phyloP scores from a whole-genome alignment of 1,140 invertebrate genomes.

The Drosophila takahashii region DNA sequence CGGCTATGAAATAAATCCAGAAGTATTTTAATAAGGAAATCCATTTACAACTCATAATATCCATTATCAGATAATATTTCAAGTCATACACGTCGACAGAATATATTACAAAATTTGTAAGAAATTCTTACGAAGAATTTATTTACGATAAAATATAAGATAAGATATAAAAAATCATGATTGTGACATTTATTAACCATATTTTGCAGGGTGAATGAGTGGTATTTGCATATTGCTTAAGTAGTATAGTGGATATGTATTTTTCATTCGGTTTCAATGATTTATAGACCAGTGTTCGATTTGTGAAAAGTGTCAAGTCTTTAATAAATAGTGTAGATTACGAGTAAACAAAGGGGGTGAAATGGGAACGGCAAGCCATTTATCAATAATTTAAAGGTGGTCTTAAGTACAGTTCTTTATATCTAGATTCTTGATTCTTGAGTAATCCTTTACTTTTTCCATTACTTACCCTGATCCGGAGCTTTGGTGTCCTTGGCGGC shows the following conservation, averaged over 20 bases:
- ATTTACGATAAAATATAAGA: not conserved
- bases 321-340: slow-evolving; percentile 28
- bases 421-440: not conserved
- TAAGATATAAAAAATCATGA: not conserved
- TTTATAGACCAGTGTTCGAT: slow-evolving; percentile 5
- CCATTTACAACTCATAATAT: no score
- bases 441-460: not conserved
- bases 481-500: not conserved
- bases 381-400: slow-evolving; percentile 8
- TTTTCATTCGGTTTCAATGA: not conserved
- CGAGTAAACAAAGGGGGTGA: slow-evolving; percentile 2
- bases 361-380: slow-evolving; percentile 11
- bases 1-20: no score
- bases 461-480: not conserved
- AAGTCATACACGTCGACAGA: no score
- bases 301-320: slow-evolving; percentile 5
- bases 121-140: not conserved
- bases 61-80: no score
- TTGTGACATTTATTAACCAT: not conserved
- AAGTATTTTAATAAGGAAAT: no score
- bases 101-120: no score
- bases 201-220: not conserved
- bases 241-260: not conserved
- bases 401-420: not conserved
- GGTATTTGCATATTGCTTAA: not conserved